These are phyloP conservation scores for Psittacula derbiana DNA, from an alignment of 2,797 vertebrate genomes.

Conservation along the genomic window DNA sequence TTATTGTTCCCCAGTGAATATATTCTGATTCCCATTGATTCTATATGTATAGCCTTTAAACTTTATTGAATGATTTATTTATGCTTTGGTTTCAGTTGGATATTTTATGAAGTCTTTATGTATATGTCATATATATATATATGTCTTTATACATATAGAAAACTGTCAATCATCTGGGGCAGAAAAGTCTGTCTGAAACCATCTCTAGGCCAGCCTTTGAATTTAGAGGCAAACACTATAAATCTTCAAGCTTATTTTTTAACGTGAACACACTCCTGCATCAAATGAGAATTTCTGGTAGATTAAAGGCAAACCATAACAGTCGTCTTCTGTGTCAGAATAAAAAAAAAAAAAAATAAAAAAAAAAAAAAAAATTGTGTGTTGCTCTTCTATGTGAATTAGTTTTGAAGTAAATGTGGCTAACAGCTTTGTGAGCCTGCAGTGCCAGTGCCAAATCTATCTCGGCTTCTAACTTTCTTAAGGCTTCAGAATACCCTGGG, in stretches of 20 bases:
- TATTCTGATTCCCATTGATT: background rate
- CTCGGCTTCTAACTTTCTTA: background rate
- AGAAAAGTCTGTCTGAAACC: background rate
- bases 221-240: background rate
- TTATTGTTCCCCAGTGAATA: background rate
- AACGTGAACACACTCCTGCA: background rate
- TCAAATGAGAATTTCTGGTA: background rate
- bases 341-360: background rate
- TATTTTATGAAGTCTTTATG: background rate
- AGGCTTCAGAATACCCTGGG: background rate
- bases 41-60: background rate
- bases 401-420: background rate
- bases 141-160: background rate
- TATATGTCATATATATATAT: background rate
- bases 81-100: background rate
- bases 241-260: background rate
- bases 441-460: background rate
- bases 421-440: background rate
- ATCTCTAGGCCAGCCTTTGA: background rate
- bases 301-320: background rate
- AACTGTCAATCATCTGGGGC: background rate
- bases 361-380: fast-evolving
- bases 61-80: background rate
- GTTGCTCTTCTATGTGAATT: background rate
- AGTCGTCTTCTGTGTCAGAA: background rate